phyloP scores from a whole-genome alignment of 1,140 invertebrate species.

The Leptopilina boulardi region DNA sequence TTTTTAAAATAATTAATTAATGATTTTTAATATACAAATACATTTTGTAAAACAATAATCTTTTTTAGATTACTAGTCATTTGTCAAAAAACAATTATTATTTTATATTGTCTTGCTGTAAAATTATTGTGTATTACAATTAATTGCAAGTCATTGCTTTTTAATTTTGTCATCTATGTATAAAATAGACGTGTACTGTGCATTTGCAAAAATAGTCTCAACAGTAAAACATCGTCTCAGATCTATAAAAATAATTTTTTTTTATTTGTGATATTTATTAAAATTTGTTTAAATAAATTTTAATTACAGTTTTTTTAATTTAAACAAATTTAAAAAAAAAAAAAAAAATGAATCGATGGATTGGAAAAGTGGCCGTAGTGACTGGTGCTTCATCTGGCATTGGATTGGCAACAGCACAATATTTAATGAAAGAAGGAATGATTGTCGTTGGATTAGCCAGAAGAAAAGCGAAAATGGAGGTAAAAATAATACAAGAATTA shows the following conservation, averaged over 20 bases:
- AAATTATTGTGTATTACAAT: too few relatives aligned
- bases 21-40: too few relatives aligned
- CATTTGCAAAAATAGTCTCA: background rate
- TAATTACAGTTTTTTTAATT: background rate
- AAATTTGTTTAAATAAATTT: too few relatives aligned
- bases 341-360: conserved; percentile 77
- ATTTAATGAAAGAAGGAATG: background rate
- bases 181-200: background rate
- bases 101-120: too few relatives aligned
- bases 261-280: too few relatives aligned
- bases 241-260: too few relatives aligned
- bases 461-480: conserved; percentile 11
- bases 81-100: too few relatives aligned
- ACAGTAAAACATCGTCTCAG: too few relatives aligned
- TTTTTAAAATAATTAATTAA: too few relatives aligned
- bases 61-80: too few relatives aligned
- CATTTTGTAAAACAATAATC: too few relatives aligned
- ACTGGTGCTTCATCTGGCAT: conserved; percentile 80
- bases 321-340: background rate
- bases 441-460: conserved; percentile 8
- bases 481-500: background rate
- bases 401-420: background rate
- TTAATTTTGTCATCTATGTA: background rate
- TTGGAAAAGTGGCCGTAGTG: conserved; percentile 78
- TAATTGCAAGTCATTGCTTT: too few relatives aligned